Base-by-base conservation (phyloP, 2,113 vertebrate genomes). In the Coreoperca whiteheadi region DNA sequence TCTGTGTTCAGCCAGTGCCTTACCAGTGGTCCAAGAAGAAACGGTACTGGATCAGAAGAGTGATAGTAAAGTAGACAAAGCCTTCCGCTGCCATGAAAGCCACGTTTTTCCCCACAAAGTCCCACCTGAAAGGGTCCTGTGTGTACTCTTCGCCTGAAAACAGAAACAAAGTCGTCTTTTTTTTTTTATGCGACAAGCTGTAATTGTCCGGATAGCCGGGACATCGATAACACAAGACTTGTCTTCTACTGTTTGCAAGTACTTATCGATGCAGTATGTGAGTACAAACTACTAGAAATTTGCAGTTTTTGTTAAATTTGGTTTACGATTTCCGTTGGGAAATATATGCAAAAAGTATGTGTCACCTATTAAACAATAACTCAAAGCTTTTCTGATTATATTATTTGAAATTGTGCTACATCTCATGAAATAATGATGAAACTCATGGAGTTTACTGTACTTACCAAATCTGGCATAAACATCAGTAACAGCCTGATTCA, bases 401-500 rank as follows among this genome's bases (percentile, higher is more conserved):
- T 61, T 20, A 50, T 50, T 37, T 21, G 5, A 75, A 53, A 9
- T 3, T 50, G 11, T 53, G 18, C 25, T 9, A 23, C 51, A 21
- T 60, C 15, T 23, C 12, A n/a, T 41, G 7, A 39, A 59, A 37
- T 39, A 16, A 32, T 16, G 12, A 51, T n/a, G 1, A 73, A 30
- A 18, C 30, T 23, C 10, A 8, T 21, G 20, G 14, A 23, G 7
- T 20, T 20, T 7, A 14, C 15, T 6, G 20, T 4, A 91, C 96
- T 93, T 87, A 99, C 98, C 98, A 91, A 99, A 99, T 39, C 96
- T 94, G 2, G 97, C 96, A n/a, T 98, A 99, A 68, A 99, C 96
- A 6, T 99, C 98, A 1, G 96, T 96, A 75, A 99, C 97, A 0
- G 98, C 98, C 93, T 99, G 98, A 90, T 97, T 98, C 96, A 98